phyloP scores from a whole-genome alignment of 1,140 invertebrate genomes.

The Heterodera schachtii region DNA sequence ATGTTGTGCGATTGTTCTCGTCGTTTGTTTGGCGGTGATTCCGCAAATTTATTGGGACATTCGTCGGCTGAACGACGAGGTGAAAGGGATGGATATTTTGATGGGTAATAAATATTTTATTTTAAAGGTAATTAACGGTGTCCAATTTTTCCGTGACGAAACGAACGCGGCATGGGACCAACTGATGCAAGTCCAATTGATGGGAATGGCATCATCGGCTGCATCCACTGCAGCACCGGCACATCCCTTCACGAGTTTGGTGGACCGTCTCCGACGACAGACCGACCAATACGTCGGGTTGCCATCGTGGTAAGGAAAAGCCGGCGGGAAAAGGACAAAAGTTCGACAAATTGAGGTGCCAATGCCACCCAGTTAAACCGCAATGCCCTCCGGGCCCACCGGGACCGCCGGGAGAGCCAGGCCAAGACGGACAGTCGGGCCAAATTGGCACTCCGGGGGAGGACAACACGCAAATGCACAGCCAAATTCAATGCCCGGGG shows the following conservation, averaged over 20 bases:
- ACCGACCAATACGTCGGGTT: conserved; percentile 34
- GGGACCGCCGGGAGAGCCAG: conserved; percentile 32
- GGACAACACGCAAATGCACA: conserved; percentile 22
- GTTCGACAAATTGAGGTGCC: conserved; percentile 29
- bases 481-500: conserved; percentile 22
- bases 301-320: conserved; percentile 36
- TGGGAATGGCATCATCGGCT: conserved; percentile 44
- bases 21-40: not conserved
- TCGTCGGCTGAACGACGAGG: not conserved
- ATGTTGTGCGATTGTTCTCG: not conserved
- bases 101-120: no score
- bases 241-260: conserved; percentile 52
- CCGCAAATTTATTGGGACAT: conserved; percentile 9
- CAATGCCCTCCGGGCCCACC: conserved; percentile 39
- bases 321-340: no score
- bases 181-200: conserved; percentile 51
- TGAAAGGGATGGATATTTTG: not conserved
- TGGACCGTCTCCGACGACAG: conserved; percentile 44
- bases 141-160: conserved; percentile 50
- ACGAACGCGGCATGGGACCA: conserved; percentile 54
- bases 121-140: conserved; percentile 44
- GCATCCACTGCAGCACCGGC: conserved; percentile 46
- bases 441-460: conserved; percentile 14
- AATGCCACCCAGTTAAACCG: conserved; percentile 56
- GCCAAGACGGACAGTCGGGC: conserved; percentile 27